Percentiles rank a stretch among this genome's conserved stretches.
Conservation (phyloP, 2,888 invertebrate species). For the Heliconius ethilla region DNA sequence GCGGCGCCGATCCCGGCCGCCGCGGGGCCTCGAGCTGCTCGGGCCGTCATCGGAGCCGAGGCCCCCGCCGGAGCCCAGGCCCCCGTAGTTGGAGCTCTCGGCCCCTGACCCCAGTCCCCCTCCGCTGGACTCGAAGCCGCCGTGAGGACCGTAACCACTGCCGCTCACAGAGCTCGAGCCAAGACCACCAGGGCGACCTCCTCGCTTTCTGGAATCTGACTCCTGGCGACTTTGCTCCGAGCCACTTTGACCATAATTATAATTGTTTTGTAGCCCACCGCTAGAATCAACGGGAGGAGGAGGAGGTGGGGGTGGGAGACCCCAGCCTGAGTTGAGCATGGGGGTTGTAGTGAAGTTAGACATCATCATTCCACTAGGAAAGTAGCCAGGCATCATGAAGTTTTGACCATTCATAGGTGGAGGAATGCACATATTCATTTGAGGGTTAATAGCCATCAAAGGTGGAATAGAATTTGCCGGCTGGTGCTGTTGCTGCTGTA, state of each 20-base stretch:
- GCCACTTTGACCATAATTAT: conserved; percentile 64
- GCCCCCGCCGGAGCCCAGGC: conserved; percentile 53
- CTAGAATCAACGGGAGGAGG: conserved; percentile 62
- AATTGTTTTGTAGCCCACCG: conserved; percentile 52
- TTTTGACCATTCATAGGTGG: conserved; percentile 65
- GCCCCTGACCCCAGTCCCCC: conserved; percentile 45
- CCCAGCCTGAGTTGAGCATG: conserved; percentile 62
- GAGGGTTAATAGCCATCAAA: conserved; percentile 71
- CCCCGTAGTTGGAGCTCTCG: conserved; percentile 47
- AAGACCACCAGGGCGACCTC: conserved; percentile 58
- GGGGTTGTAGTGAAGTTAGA: conserved; percentile 51
- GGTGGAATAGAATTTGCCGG: conserved; percentile 63
- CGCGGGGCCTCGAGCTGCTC: conserved; percentile 57
- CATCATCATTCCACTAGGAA: conserved; percentile 72
- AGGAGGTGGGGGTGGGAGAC: conserved; percentile 73
- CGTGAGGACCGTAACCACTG: conserved; percentile 54
- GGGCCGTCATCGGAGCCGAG: conserved; percentile 52
- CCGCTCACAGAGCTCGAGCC: conserved; percentile 54
- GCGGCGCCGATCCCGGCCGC: conserved; percentile 68
- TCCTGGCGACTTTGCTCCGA: conserved; percentile 71
- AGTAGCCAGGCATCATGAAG: conserved; percentile 70
- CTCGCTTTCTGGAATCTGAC: conserved; percentile 78
- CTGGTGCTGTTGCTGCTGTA: conserved; percentile 48
- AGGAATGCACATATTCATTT: conserved; percentile 71
- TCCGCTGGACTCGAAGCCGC: conserved; percentile 49